Conservation (phyloP, 1,140 invertebrate genomes). For the Idris sp. region DNA sequence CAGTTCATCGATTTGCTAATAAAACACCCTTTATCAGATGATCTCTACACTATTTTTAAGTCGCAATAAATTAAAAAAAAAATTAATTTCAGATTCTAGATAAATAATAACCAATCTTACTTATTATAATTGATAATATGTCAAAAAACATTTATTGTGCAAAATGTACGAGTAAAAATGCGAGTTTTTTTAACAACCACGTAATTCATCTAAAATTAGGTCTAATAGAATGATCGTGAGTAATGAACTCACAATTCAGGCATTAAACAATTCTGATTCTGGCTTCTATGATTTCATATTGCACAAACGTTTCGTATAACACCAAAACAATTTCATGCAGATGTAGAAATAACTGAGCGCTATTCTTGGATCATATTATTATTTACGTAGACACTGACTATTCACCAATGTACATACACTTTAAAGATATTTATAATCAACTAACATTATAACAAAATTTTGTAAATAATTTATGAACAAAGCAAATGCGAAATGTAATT, state of each 20-base stretch:
- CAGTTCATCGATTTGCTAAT: too few relatives aligned
- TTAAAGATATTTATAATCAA: conserved; percentile 3
- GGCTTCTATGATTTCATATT: conserved; percentile 17
- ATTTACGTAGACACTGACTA: conserved; percentile 22
- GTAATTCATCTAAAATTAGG: conserved; percentile 11
- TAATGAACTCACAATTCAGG: conserved; percentile 13
- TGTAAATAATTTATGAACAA: conserved; percentile 3
- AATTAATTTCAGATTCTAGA: too few relatives aligned
- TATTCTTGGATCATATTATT: conserved; percentile 7
- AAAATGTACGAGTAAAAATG: too few relatives aligned
- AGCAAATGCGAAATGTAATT: too few relatives aligned
- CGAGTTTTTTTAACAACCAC: conserved; percentile 4
- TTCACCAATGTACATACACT: too few relatives aligned
- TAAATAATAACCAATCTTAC: too few relatives aligned
- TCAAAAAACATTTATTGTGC: too few relatives aligned
- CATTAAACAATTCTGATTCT: conserved; percentile 9
- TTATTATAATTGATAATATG: too few relatives aligned
- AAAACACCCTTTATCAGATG: too few relatives aligned
- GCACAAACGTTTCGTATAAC: conserved; percentile 14
- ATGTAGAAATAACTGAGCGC: conserved; percentile 25
- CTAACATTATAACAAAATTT: conserved; percentile 5
- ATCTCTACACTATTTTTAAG: too few relatives aligned
- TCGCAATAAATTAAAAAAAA: too few relatives aligned
- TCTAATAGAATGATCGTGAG: conserved; percentile 3
- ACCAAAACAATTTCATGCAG: conserved; percentile 34